Conservation (phyloP, 2,888 invertebrate genomes). For the Drosophila colorata region DNA sequence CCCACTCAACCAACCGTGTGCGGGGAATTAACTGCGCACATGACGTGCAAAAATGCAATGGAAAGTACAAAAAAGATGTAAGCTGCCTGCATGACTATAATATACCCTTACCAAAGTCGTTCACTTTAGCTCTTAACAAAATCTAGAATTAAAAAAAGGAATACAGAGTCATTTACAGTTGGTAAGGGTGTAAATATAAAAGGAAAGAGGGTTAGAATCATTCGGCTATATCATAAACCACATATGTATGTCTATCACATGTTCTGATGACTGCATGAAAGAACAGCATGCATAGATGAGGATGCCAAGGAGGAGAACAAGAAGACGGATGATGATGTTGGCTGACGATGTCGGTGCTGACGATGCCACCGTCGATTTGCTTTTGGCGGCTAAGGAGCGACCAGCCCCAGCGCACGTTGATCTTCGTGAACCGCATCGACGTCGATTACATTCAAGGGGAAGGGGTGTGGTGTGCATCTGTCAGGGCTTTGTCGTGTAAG, state of each 20-base stretch:
- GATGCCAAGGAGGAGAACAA: not conserved
- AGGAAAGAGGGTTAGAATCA: too few relatives aligned
- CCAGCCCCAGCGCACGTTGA: conserved; percentile 14
- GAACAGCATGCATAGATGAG: conserved; percentile 18
- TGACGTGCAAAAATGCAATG: conserved; percentile 36
- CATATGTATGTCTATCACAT: conserved; percentile 27
- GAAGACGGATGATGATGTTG: not conserved
- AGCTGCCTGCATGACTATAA: not conserved
- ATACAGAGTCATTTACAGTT: too few relatives aligned
- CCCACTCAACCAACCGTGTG: not conserved
- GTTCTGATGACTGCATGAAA: conserved; percentile 4
- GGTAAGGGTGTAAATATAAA: too few relatives aligned
- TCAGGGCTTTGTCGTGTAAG: conserved; percentile 39
- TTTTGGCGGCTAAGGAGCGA: too few relatives aligned
- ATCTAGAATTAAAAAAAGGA: too few relatives aligned
- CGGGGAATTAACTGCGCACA: conserved; percentile 31
- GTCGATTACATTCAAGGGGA: conserved; percentile 34
- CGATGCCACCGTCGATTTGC: conserved; percentile 6
- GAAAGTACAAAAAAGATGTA: not conserved
- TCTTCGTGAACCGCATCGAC: conserved; percentile 35
- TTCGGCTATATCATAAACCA: not conserved
- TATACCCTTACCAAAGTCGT: conserved; percentile 4
- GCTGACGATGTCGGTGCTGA: not conserved
- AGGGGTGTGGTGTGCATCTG: conserved; percentile 7
- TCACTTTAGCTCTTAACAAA: too few relatives aligned